A percentile compares a stretch with the other conserved stretches of the same genome.
Conservation (phyloP, 2,113 vertebrate genomes). For the Amphiprion percula region DNA sequence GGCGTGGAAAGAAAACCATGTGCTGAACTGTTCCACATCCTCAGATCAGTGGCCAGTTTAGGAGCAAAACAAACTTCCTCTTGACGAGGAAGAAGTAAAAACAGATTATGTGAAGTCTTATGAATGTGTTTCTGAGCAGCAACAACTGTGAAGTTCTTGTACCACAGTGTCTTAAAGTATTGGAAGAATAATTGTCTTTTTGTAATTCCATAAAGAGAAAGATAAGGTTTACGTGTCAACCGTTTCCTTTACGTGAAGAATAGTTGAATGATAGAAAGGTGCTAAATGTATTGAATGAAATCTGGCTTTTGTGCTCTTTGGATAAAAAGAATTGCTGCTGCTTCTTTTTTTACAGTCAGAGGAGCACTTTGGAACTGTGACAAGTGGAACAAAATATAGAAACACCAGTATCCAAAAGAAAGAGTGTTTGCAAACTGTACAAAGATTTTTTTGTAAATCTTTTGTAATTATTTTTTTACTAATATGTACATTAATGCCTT, state of each 20-base stretch:
- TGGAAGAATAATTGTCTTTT: constrained; percentile 36
- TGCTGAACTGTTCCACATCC: constrained; percentile 6
- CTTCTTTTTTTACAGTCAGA: constrained; percentile 4
- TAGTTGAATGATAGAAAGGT: neutral
- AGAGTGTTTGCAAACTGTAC: constrained; percentile 42
- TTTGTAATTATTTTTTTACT: constrained; percentile 21
- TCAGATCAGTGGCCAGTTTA: neutral
- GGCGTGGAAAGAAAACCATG: neutral
- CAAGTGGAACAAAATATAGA: neutral
- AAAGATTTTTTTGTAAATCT: constrained; percentile 51
- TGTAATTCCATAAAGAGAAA: constrained; percentile 45
- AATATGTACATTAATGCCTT: constrained; percentile 28
- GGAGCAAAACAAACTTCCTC: neutral
- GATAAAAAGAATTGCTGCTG: neutral
- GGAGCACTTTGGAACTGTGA: neutral
- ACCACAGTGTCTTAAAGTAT: constrained; percentile 39
- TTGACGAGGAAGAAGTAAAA: neutral
- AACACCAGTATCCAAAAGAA: neutral
- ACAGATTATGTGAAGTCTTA: neutral
- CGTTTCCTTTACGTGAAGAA: neutral
- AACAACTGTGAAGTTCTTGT: neutral
- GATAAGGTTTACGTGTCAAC: constrained; percentile 39
- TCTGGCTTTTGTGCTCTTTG: neutral
- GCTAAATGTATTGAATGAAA: neutral
- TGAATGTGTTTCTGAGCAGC: constrained; percentile 14